These are phyloP conservation scores for Phrynocephalus versicolor DNA, from an alignment of 2,113 vertebrate species.

Conservation along the genomic window DNA sequence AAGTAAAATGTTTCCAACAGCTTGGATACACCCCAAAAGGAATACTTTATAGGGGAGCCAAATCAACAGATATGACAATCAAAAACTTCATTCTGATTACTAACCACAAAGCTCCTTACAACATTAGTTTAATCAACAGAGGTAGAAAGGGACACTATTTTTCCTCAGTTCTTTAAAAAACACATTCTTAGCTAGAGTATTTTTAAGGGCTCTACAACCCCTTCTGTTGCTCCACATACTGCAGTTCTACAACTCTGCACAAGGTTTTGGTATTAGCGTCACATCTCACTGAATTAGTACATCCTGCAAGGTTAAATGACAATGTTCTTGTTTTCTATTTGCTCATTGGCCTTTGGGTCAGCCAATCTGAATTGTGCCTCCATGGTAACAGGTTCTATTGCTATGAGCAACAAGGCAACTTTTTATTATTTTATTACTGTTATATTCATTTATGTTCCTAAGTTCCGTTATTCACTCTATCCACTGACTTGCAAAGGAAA, in stretches of 20 bases:
- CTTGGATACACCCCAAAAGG: neutral
- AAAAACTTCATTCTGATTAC: neutral
- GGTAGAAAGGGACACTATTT: neutral
- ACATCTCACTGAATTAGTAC: constrained; percentile 28
- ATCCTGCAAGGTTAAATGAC: constrained; percentile 60
- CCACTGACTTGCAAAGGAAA: neutral
- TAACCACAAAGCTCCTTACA: neutral
- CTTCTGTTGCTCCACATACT: constrained; percentile 14
- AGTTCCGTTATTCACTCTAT: neutral
- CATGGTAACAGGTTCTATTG: constrained; percentile 91
- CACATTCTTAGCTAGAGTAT: neutral
- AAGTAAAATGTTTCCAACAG: neutral
- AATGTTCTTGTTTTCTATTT: constrained; percentile 56
- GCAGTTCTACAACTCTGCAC: constrained; percentile 31
- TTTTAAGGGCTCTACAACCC: neutral
- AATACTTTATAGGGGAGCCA: neutral
- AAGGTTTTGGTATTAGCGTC: constrained; percentile 20
- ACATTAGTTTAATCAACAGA: too few relatives aligned
- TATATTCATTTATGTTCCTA: constrained; percentile 11
- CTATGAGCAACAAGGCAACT: constrained; percentile 82
- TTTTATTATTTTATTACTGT: constrained; percentile 45
- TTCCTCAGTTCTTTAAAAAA: neutral
- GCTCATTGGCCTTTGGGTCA: constrained; percentile 80
- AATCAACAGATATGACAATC: accelerated
- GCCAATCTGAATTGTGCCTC: constrained; percentile 85